phyloP scores from a whole-genome alignment of 1,140 invertebrate genomes.

The Harlomillsia oculata region DNA sequence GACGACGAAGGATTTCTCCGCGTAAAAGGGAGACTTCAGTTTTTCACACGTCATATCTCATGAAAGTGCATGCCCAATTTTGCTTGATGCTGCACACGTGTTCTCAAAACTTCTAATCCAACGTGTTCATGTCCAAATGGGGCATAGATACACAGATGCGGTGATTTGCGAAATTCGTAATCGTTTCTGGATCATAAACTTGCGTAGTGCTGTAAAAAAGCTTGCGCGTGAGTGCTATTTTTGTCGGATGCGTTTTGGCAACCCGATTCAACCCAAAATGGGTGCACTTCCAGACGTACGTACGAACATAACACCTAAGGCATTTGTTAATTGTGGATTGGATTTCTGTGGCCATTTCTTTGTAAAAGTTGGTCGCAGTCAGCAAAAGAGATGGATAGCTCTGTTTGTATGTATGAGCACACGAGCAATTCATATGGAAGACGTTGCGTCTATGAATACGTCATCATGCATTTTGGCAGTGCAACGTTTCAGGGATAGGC shows the following conservation, averaged over 20 bases:
- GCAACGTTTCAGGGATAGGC: constrained; percentile 31
- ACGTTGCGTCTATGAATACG: constrained; percentile 21
- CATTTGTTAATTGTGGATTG: constrained; percentile 19
- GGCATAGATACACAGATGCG: background rate
- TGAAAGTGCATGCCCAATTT: too few species aligned
- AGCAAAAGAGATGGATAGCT: constrained; percentile 29
- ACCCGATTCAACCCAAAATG: constrained; percentile 8
- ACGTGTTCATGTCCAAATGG: background rate
- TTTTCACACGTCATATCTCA: too few species aligned
- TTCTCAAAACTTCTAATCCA: background rate
- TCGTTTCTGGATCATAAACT: background rate
- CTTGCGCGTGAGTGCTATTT: background rate
- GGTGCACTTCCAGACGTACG: constrained; percentile 15
- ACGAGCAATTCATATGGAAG: constrained; percentile 37
- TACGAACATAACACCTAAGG: background rate
- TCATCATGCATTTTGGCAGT: constrained; percentile 30
- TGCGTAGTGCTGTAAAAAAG: background rate
- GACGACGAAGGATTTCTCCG: constrained; percentile 39
- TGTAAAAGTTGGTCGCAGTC: constrained; percentile 5
- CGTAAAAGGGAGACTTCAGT: constrained; percentile 40
- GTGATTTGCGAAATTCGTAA: background rate
- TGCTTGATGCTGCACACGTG: too few species aligned
- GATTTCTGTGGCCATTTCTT: constrained; percentile 30
- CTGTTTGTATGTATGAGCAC: constrained; percentile 33
- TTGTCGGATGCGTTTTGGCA: background rate